Percentiles rank a stretch among this genome's conserved stretches.
Conservation (phyloP, 2,797 vertebrate genomes). For the Esox masquinongy region DNA sequence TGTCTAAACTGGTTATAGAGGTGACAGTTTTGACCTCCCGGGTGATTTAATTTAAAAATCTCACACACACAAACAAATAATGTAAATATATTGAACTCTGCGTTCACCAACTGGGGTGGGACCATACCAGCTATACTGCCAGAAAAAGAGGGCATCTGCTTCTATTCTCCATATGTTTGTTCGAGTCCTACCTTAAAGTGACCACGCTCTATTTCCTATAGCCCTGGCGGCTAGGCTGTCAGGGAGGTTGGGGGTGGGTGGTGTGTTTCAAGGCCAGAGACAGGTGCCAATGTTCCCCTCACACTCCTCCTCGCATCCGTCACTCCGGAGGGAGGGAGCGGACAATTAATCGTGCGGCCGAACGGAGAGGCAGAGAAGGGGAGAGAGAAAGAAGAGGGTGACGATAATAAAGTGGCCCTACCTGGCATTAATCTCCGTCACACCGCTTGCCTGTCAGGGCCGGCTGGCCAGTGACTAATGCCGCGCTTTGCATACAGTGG, state of each 20-base stretch:
- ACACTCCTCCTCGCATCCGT: constrained; percentile 82
- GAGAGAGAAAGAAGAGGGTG: constrained; percentile 92
- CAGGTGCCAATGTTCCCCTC: constrained; percentile 82
- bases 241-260: constrained; percentile 19
- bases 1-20: constrained; percentile 2
- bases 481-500: constrained; percentile 98
- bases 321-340: constrained; percentile 83
- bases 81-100: neutral
- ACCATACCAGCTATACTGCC: constrained; percentile 20
- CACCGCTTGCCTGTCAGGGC: constrained; percentile 93
- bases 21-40: neutral
- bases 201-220: constrained; percentile 74
- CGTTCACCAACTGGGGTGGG: constrained; percentile 19
- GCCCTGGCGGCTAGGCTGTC: constrained; percentile 51
- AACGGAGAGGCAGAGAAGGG: constrained; percentile 91
- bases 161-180: constrained; percentile 37
- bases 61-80: neutral
- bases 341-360: constrained; percentile 98
- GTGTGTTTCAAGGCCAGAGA: constrained; percentile 82
- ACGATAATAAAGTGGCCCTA: constrained; percentile 97
- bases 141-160: constrained; percentile 44
- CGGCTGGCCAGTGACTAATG: constrained; percentile 96
- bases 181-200: constrained; percentile 46
- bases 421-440: constrained; percentile 99
- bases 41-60: neutral